Evolutionary conservation across 2,888 invertebrate species (phyloP).

Genomic region (Acanthosepion pharaonis): DNA sequence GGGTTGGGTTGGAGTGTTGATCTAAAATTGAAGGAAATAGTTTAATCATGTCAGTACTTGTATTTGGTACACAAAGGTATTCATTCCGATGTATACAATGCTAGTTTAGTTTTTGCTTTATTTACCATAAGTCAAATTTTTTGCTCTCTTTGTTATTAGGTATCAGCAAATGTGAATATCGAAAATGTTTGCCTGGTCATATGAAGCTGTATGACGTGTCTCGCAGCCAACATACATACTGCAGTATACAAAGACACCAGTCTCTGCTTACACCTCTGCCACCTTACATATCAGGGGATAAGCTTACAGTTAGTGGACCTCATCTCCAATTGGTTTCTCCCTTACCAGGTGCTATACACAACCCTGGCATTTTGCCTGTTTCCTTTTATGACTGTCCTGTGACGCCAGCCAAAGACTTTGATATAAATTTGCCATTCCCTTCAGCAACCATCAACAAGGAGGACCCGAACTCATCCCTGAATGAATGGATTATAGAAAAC

Average conservation of each 20-base stretch:
- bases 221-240: constrained; percentile 24
- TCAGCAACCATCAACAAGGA: background rate
- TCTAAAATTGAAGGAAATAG: too few species aligned
- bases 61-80: background rate
- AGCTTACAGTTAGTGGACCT: background rate
- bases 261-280: background rate
- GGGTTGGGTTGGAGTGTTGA: too few species aligned
- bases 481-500: constrained; percentile 14
- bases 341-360: background rate
- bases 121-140: too few species aligned
- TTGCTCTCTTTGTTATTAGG: background rate
- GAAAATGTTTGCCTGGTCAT: constrained; percentile 42
- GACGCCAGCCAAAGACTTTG: background rate
- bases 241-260: background rate
- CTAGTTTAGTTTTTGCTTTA: too few species aligned
- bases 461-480: background rate
- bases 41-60: background rate
- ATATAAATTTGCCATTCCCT: constrained; percentile 3
- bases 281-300: background rate
- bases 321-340: background rate
- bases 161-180: constrained; percentile 24
- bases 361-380: background rate
- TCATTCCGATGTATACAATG: too few species aligned
- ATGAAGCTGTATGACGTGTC: constrained; percentile 45
- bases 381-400: constrained; percentile 38